Evolutionary conservation across 1,140 invertebrate genomes (phyloP), one percentile per base, ranked within the genome.

Genomic region (Drosophila sechellia): DNA sequence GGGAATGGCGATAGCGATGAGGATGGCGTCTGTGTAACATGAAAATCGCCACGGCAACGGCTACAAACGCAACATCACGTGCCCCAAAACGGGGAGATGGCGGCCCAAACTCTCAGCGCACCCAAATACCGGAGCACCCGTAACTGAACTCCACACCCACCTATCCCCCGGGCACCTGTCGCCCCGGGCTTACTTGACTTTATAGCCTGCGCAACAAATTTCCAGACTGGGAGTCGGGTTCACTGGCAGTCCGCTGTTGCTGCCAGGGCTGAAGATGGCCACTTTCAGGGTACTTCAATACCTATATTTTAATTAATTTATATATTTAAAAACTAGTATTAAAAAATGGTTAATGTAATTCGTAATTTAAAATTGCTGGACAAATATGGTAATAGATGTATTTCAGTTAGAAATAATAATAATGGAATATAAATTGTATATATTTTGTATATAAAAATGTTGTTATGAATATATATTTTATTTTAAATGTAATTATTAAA

Each of bases 31-130:
- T 85, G 81, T 86, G 81, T 85, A 85, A 78, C 81, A 85, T 81
- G 81, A 81, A 85, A 86, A 86, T 86, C 83, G 75, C 81, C 81
- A 87, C 83, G 81, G 79, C 74, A 76, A 76, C 73, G 71, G 54
- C 73, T 60, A 76, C 73, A 75, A 76, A 81, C 78, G 79, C 78
- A 86, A 86, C 81, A 86, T 80, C 81, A 86, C 81, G 81, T 84
- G 81, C 60, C 78, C 77, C 60, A 45, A 52, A 59, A 77, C 63
- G 76, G 66, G 60, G 22, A 12, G 46, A 50, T 35, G 58, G 25
- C 64, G 8, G 27, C 27, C 27, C 27, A 27, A 27, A 27, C 27
- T 6, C 5, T 27, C 27, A 31, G 20, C 20, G 20, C 58, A 13
- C 43, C 55, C 54, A 57, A 20, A 17, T 22, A 52, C 48, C 25